These are phyloP conservation scores for Callopanchax toddi DNA, from an alignment of 2,113 vertebrate species.

Conservation along the genomic window DNA sequence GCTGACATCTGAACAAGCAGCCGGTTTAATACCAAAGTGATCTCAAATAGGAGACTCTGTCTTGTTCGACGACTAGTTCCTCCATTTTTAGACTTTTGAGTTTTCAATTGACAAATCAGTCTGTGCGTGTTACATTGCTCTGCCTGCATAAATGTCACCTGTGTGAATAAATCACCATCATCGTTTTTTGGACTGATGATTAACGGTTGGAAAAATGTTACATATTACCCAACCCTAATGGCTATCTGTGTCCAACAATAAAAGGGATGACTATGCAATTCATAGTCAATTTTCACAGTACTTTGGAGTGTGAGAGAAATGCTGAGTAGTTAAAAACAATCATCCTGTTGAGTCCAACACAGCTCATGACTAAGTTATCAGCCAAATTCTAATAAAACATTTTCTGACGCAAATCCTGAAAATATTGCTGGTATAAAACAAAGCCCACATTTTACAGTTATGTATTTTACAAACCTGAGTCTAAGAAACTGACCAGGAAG, in stretches of 20 bases:
- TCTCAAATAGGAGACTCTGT: too few species aligned
- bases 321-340: background rate
- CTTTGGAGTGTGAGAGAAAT: constrained; percentile 5
- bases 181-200: too few species aligned
- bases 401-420: constrained; percentile 1
- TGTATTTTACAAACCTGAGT: constrained; percentile 33
- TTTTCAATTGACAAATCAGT: too few species aligned
- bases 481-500: constrained; percentile 17
- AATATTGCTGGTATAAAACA: background rate
- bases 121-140: too few species aligned
- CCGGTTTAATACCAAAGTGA: too few species aligned
- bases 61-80: too few species aligned
- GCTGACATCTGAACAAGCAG: too few species aligned
- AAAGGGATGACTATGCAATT: background rate
- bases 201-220: too few species aligned
- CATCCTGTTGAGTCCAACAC: constrained; percentile 6
- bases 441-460: background rate
- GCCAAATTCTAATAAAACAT: background rate
- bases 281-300: background rate
- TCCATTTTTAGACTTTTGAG: too few species aligned
- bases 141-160: too few species aligned
- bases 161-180: too few species aligned
- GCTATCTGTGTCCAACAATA: background rate
- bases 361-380: constrained; percentile 12
- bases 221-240: too few species aligned